Evolutionary conservation across 53 echinoderm and acorn worm species (phyloP).

Genomic region (Echinometra lucunter): DNA sequence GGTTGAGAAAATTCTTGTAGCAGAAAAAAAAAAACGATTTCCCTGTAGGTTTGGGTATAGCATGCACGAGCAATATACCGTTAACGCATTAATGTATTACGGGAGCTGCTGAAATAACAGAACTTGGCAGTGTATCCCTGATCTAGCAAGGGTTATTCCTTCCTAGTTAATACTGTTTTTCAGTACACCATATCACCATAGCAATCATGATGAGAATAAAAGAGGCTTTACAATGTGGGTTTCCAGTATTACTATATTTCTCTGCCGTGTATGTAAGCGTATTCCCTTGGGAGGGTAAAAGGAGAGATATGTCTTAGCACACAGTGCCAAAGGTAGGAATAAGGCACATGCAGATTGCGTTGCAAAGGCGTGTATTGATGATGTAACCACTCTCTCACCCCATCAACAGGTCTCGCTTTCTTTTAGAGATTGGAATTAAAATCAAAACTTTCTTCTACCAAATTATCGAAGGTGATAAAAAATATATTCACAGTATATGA

Average conservation of each 20-base stretch:
- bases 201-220: neutral
- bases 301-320: neutral
- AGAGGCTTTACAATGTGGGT: conserved; percentile 14
- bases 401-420: neutral
- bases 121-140: neutral
- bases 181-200: conserved; percentile 27
- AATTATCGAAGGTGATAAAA: no score
- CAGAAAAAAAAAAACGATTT: neutral
- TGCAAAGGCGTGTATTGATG: neutral
- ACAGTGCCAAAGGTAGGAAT: neutral
- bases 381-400: neutral
- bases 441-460: no score
- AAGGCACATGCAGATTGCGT: neutral
- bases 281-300: neutral
- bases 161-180: neutral
- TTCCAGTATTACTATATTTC: neutral
- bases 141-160: neutral
- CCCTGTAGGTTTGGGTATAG: neutral
- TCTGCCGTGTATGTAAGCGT: neutral
- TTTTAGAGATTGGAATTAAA: no score
- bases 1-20: neutral
- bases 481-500: no score
- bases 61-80: conserved; percentile 5
- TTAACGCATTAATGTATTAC: conserved; percentile 50
- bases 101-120: conserved; percentile 33